Evolutionary conservation across 2,797 vertebrate species (phyloP).

Genomic region (Leucoraja ocellata): DNA sequence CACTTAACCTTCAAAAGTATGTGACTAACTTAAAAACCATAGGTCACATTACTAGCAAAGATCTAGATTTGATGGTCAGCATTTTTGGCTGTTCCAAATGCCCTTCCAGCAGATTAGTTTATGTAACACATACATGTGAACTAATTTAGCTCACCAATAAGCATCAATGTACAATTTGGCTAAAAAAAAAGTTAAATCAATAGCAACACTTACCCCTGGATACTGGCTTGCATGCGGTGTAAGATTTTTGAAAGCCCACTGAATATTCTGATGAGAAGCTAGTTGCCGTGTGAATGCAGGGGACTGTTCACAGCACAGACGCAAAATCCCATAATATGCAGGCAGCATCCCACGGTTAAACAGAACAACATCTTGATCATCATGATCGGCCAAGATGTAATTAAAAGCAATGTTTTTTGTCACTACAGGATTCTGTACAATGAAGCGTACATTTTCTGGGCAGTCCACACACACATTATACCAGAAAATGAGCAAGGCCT

Average conservation of each 20-base stretch:
- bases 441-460: slow-evolving; percentile 92
- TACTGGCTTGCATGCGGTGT: slow-evolving; percentile 97
- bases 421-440: slow-evolving; percentile 93
- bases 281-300: slow-evolving; percentile 90
- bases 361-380: slow-evolving; percentile 98
- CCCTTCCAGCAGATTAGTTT: background rate
- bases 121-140: background rate
- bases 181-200: background rate
- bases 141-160: background rate
- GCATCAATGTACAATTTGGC: background rate
- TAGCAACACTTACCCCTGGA: slow-evolving; percentile 72
- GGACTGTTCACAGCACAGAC: slow-evolving; percentile 94
- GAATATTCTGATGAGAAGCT: slow-evolving; percentile 97
- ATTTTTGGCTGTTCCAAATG: background rate
- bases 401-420: slow-evolving; percentile 99
- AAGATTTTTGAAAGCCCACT: slow-evolving; percentile 98
- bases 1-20: background rate
- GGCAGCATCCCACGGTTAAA: slow-evolving; percentile 97
- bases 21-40: background rate
- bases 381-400: slow-evolving; percentile 97
- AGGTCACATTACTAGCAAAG: background rate
- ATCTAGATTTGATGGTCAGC: background rate
- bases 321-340: slow-evolving; percentile 94
- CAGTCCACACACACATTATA: slow-evolving; percentile 95
- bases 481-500: slow-evolving; percentile 96